phyloP scores from a whole-genome alignment of 1,140 invertebrate species.

The Bombus difficillimus region DNA sequence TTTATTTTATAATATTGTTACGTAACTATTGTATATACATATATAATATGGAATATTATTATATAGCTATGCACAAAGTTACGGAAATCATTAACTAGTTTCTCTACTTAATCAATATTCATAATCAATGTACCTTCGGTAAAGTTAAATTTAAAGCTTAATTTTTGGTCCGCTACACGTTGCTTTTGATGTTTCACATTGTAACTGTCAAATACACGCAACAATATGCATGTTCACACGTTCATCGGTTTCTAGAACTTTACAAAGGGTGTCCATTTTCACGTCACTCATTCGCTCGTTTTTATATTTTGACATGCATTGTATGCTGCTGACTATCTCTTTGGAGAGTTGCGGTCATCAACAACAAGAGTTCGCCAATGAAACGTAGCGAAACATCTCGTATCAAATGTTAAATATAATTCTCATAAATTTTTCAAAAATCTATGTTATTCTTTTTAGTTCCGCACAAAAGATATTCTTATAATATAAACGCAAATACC shows the following conservation, averaged over 20 bases:
- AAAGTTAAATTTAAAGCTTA: background rate
- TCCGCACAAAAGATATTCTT: background rate
- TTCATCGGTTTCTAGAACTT: background rate
- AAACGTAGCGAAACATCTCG: background rate
- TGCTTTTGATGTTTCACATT: too few species aligned
- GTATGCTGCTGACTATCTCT: background rate
- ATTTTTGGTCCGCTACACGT: background rate
- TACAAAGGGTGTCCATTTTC: background rate
- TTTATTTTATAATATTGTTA: too few species aligned
- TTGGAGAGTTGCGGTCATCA: background rate
- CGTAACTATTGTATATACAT: too few species aligned
- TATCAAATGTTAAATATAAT: background rate
- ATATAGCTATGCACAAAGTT: too few species aligned
- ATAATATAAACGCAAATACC: background rate
- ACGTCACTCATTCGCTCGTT: background rate
- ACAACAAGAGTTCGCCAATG: background rate
- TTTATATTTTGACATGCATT: background rate
- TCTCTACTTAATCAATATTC: too few species aligned
- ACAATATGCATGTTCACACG: background rate
- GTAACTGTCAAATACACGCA: background rate
- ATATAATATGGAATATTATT: too few species aligned
- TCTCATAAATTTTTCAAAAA: too few species aligned
- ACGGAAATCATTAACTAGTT: too few species aligned
- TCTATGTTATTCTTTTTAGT: background rate
- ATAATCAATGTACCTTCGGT: too few species aligned